phyloP scores from a whole-genome alignment of 2,113 vertebrate genomes.

The Ciconia boyciana region DNA sequence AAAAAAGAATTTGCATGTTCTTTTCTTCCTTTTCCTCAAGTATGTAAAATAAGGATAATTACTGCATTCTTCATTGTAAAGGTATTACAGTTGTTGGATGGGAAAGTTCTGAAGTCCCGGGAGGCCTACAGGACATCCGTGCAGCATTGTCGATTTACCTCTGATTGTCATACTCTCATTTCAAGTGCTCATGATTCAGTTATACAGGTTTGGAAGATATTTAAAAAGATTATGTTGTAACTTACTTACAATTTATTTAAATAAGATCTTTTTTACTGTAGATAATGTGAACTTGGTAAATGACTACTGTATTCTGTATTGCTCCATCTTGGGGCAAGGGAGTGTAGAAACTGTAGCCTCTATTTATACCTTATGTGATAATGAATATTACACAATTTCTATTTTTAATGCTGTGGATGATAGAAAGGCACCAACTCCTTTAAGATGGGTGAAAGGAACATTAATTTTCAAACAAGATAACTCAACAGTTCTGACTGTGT shows the following conservation, averaged over 20 bases:
- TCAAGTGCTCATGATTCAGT: conserved; percentile 87
- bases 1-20: neutral
- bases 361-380: neutral
- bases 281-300: neutral
- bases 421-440: neutral
- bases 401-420: neutral
- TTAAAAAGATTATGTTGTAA: neutral
- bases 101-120: conserved; percentile 70
- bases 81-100: conserved; percentile 84
- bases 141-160: conserved; percentile 84
- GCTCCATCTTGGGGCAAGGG: neutral
- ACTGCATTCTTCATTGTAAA: conserved; percentile 51
- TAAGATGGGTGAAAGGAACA: neutral
- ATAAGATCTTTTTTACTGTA: neutral
- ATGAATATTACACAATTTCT: neutral
- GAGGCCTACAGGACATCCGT: conserved; percentile 80
- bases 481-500: neutral
- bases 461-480: neutral
- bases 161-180: conserved; percentile 79
- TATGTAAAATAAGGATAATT: neutral
- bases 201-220: conserved; percentile 78
- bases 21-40: neutral
- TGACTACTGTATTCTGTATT: neutral
- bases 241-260: neutral
- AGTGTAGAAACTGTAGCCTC: neutral